Conservation (phyloP, 2,797 vertebrate species). For the Rhinichthys osculus region DNA sequence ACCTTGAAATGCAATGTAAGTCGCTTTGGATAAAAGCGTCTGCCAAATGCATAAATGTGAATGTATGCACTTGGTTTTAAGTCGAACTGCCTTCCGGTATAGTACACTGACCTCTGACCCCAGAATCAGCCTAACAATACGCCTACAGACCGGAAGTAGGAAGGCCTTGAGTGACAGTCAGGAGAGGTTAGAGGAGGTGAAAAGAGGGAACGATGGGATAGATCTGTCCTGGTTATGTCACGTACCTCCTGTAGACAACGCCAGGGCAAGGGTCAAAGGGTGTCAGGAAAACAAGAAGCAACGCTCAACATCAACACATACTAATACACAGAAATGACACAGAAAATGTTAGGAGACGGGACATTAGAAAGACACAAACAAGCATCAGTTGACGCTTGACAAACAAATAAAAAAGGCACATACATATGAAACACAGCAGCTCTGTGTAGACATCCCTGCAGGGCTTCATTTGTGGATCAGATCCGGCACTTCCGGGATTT, state of each 20-base stretch:
- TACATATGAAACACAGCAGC: background rate
- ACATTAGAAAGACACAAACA: constrained; percentile 65
- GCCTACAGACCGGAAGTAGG: constrained; percentile 34
- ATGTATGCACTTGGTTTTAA: too few species aligned
- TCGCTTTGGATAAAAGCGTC: too few species aligned
- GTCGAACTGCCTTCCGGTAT: too few species aligned
- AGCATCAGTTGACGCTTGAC: background rate
- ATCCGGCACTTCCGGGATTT: background rate
- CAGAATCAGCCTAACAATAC: background rate
- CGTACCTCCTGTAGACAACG: constrained; percentile 89
- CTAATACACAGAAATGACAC: constrained; percentile 70
- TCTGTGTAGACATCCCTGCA: background rate
- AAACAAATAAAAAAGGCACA: background rate
- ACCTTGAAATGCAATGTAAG: too few species aligned
- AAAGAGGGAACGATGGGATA: constrained; percentile 58
- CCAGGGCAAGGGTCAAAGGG: constrained; percentile 76
- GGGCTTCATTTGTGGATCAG: background rate
- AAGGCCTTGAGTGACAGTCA: constrained; percentile 48
- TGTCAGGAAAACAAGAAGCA: constrained; percentile 89
- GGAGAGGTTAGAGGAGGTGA: constrained; percentile 47
- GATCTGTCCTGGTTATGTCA: constrained; percentile 71
- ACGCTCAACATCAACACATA: constrained; percentile 82
- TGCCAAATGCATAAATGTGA: too few species aligned
- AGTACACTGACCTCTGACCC: constrained; percentile 45
- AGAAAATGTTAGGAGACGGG: constrained; percentile 18